Evolutionary conservation across 2,113 vertebrate genomes (phyloP), one percentile per base, ranked within the genome.

Genomic region (Xenopus borealis): DNA sequence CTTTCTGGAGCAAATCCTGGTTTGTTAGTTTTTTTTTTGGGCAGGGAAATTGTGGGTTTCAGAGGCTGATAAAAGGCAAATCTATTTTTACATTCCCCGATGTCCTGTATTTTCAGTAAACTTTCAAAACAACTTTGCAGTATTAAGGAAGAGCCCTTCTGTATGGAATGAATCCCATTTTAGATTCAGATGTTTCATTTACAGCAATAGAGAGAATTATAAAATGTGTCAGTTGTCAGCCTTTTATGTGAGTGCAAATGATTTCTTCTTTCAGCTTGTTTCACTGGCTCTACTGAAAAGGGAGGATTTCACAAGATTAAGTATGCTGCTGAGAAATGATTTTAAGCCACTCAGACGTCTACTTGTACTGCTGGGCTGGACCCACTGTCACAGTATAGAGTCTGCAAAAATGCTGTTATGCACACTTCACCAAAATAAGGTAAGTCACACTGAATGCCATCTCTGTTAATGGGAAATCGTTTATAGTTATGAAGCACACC

Each of bases 1-100:
- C 86, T 98, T 98, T 83, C 91, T 99, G 3, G 97, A 99, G 79
- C 95, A 96, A 83, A 90, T 97, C 77, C 81, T 99, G 92, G 97
- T 99, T 4, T 76, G 4, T 55, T 71, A 62, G 18, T 16, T 62
- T 16, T 46, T 45, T 72, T 33, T 10, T 50, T 2, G 33, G 33
- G 33, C 6, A n/a, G 13, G 7, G 53, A 14, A 6, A 55, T 55
- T 16, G 4, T 3, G n/a, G 11, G 11, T 2, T 17, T 17, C 11
- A 53, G n/a, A 55, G 13, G 4, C 53, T 55, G 53, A 55, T 16
- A 55, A 14, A 16, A 3, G n/a, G 53, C 53, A 40, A 9, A 40
- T 40, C 50, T 20, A 12, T 18, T 33, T 50, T 53, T 40, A 40
- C 23, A 27, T 27, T 27, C 23, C 23, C n/a, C n/a, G n/a, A n/a